Conservation (phyloP, 2,888 invertebrate genomes). For the Sussaba pulchella region DNA sequence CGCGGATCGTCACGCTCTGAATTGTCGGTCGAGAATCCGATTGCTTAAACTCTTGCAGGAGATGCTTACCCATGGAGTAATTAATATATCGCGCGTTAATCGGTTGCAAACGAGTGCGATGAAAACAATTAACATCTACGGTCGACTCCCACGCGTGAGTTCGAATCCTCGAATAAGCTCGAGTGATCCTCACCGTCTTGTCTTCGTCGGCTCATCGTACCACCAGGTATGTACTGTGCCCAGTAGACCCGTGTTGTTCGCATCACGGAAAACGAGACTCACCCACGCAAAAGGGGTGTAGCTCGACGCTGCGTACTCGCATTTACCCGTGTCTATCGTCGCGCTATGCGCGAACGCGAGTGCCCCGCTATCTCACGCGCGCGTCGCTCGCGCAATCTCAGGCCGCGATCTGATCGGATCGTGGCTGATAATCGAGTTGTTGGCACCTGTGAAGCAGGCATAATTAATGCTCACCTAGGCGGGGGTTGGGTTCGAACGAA, state of each 20-base stretch:
- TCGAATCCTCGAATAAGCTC: neutral
- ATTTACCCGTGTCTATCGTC: neutral
- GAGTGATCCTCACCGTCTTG: neutral
- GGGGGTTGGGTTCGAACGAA: slow-evolving; percentile 38
- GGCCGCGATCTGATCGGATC: slow-evolving; percentile 79
- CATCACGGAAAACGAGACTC: slow-evolving; percentile 59
- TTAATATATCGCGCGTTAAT: slow-evolving; percentile 51
- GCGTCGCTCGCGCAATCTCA: slow-evolving; percentile 73
- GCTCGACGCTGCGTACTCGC: slow-evolving; percentile 12
- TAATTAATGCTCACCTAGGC: slow-evolving; percentile 78
- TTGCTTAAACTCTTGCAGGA: slow-evolving; percentile 1
- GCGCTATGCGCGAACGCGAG: slow-evolving; percentile 17
- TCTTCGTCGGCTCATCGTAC: neutral
- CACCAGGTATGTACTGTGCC: slow-evolving; percentile 7
- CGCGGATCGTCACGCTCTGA: neutral
- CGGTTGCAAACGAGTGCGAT: slow-evolving; percentile 20
- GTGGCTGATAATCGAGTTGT: slow-evolving; percentile 82
- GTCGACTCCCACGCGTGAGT: slow-evolving; percentile 26
- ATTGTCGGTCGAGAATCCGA: too few relatives aligned
- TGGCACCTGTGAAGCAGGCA: slow-evolving; percentile 82
- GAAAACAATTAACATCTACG: slow-evolving; percentile 40
- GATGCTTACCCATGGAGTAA: too few relatives aligned
- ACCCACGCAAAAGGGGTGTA: slow-evolving; percentile 63
- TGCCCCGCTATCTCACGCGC: slow-evolving; percentile 50
- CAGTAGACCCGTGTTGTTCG: slow-evolving; percentile 40